phyloP scores from a whole-genome alignment of 2,113 vertebrate species.

The Abramis brama region DNA sequence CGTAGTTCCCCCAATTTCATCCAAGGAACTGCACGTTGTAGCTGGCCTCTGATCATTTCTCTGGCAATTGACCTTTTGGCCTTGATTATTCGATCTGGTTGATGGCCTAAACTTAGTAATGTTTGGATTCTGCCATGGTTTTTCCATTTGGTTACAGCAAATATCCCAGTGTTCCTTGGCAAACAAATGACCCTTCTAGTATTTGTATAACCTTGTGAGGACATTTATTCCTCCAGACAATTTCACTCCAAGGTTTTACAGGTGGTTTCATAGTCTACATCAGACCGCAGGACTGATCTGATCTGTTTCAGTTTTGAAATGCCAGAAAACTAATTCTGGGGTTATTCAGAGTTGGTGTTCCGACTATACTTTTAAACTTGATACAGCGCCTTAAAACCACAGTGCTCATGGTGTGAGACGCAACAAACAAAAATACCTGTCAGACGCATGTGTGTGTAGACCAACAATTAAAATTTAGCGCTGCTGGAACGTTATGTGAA shows the following conservation, averaged over 20 bases:
- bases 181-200: neutral
- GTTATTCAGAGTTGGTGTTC: neutral
- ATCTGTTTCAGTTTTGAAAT: neutral
- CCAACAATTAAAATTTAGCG: neutral
- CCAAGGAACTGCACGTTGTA: neutral
- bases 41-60: neutral
- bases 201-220: neutral
- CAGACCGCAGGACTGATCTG: neutral
- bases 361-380: neutral
- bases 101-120: constrained; percentile 7
- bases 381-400: neutral
- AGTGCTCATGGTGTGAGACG: neutral
- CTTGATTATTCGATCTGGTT: constrained; percentile 4
- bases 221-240: neutral
- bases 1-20: constrained; percentile 4
- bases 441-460: neutral
- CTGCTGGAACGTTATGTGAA: neutral
- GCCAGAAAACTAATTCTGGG: neutral
- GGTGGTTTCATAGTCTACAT: neutral
- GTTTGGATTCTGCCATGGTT: constrained; percentile 13
- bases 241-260: neutral
- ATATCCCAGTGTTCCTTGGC: neutral
- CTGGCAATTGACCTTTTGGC: neutral
- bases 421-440: neutral
- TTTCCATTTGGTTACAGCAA: neutral